Percentiles rank a stretch among this genome's conserved stretches.
Evolutionary conservation across 2,113 vertebrate species (phyloP).

Genomic region (Phyllostomus hastatus): DNA sequence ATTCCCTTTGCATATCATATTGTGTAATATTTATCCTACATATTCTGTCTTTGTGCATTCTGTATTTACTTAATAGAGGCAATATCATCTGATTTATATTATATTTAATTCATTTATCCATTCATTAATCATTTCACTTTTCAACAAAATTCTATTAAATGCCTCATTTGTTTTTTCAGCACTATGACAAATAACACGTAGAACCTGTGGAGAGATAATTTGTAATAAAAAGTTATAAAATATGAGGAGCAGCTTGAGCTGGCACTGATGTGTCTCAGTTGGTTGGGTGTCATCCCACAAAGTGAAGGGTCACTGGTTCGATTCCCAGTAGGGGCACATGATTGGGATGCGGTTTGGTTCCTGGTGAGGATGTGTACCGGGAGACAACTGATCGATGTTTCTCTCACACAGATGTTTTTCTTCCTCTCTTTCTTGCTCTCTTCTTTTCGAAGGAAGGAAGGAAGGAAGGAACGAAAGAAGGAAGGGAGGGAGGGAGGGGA

Average conservation of each 20-base stretch:
- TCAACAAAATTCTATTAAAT: not conserved
- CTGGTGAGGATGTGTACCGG: no score
- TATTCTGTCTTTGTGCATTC: not conserved
- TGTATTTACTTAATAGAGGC: not conserved
- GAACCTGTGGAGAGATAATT: not conserved
- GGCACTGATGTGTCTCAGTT: no score
- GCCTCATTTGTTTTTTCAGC: not conserved
- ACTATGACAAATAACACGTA: not conserved
- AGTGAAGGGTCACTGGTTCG: no score
- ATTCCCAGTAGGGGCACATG: no score
- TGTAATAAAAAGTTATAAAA: not conserved
- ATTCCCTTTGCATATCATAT: not conserved
- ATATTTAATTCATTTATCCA: not conserved
- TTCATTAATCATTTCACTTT: not conserved
- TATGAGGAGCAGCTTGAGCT: not conserved
- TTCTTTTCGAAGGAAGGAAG: no score
- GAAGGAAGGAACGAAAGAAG: no score
- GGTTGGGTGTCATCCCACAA: no score
- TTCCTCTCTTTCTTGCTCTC: no score
- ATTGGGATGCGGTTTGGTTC: no score
- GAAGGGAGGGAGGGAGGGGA: no score
- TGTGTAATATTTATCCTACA: not conserved
- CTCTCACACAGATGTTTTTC: no score
- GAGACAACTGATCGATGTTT: no score
- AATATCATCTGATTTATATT: not conserved